Conservation (phyloP, 2,113 vertebrate species). For the Pituophis catenifer region DNA sequence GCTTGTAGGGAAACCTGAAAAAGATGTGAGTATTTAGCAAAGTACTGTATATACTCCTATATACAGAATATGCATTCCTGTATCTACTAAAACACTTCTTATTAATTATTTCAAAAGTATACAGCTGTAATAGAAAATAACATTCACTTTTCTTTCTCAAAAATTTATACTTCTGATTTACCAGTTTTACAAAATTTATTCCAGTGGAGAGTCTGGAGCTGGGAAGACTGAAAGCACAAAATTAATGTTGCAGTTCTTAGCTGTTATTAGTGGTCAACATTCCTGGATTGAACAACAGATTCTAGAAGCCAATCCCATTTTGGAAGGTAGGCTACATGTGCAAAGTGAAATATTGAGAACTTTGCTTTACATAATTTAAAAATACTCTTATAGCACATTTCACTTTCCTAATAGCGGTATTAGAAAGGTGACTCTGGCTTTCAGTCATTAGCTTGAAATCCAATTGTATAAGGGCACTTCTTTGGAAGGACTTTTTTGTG, state of each 20-base stretch:
- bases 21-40: background rate
- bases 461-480: background rate
- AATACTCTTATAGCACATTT: background rate
- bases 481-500: background rate
- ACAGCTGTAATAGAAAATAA: background rate
- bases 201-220: slow-evolving; percentile 93
- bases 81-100: background rate
- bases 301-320: slow-evolving; percentile 92
- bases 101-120: background rate
- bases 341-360: background rate
- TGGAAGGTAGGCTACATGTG: slow-evolving; percentile 80
- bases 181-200: slow-evolving; percentile 15
- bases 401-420: background rate
- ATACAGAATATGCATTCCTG: background rate
- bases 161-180: background rate
- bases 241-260: slow-evolving; percentile 92
- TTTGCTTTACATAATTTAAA: background rate
- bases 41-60: background rate
- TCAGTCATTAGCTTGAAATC: background rate
- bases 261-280: slow-evolving; percentile 89
- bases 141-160: background rate
- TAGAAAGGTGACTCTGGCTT: background rate
- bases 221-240: slow-evolving; percentile 97
- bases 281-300: slow-evolving; percentile 97
- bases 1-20: background rate